phyloP scores from a whole-genome alignment of 2,113 vertebrate genomes.

The Anolis carolinensis region DNA sequence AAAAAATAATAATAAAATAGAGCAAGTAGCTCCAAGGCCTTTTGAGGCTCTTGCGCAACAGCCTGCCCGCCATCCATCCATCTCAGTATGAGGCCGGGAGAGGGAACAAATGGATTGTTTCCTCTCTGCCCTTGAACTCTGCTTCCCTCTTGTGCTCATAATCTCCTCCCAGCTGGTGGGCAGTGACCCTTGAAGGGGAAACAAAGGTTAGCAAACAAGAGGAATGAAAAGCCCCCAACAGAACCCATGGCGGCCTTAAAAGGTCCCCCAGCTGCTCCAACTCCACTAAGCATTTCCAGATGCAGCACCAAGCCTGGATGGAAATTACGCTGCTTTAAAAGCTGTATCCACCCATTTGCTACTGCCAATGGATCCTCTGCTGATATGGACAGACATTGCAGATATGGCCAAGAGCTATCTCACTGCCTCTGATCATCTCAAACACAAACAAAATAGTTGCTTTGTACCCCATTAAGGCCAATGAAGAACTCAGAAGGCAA shows the following conservation, averaged over 20 bases:
- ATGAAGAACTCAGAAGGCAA: no score
- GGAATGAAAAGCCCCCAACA: not conserved
- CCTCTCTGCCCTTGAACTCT: not conserved
- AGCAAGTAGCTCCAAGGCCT: no score
- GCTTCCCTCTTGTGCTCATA: not conserved
- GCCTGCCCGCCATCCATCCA: not conserved
- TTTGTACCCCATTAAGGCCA: not conserved
- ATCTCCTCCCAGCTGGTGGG: not conserved
- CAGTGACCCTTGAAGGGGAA: not conserved
- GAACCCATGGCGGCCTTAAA: not conserved
- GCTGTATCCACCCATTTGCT: not conserved
- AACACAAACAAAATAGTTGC: not conserved
- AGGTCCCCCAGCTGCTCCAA: not conserved
- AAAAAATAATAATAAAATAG: no score
- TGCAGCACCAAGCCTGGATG: not conserved
- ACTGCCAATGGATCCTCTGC: not conserved
- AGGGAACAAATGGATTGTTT: not conserved
- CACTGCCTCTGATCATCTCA: not conserved
- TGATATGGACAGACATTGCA: rapidly evolving
- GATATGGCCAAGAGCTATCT: not conserved
- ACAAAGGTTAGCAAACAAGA: not conserved
- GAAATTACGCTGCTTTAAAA: not conserved
- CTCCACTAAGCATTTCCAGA: conserved; percentile 1
- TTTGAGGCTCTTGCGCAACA: not conserved
- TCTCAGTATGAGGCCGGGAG: not conserved